Evolutionary conservation across 2,113 vertebrate genomes (phyloP).

Genomic region (Archocentrus centrarchus): DNA sequence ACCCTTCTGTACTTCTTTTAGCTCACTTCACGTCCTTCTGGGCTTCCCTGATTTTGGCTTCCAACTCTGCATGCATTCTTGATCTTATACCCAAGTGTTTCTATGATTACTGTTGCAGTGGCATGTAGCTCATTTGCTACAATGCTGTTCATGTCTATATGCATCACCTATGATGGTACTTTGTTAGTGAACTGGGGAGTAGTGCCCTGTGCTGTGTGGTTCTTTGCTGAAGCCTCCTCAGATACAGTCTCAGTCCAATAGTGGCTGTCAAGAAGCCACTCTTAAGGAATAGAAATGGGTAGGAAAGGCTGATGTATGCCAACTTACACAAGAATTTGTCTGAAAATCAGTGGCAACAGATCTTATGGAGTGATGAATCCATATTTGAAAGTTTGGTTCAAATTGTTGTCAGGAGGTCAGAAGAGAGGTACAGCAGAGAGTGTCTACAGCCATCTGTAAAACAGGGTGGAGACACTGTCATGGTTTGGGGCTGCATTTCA

Average conservation of each 20-base stretch:
- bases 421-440: no score
- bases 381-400: neutral
- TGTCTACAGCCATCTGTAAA: no score
- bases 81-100: neutral
- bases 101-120: neutral
- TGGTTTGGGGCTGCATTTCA: no score
- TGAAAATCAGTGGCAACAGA: neutral
- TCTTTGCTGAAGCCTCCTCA: neutral
- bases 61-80: neutral
- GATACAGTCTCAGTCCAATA: neutral
- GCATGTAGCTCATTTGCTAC: neutral
- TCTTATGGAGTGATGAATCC: neutral
- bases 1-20: neutral
- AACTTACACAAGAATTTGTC: neutral
- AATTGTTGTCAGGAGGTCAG: neutral
- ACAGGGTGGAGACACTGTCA: no score
- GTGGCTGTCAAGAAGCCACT: neutral
- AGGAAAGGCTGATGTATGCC: neutral
- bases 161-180: rapidly evolving
- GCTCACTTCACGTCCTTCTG: neutral
- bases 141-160: neutral
- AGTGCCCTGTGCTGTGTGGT: neutral
- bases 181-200: neutral
- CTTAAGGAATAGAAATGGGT: neutral
- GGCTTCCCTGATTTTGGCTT: neutral